A percentile compares a stretch with the other conserved stretches of the same genome.
Conservation (phyloP, 2,888 invertebrate species). For the Ligdia adustata region DNA sequence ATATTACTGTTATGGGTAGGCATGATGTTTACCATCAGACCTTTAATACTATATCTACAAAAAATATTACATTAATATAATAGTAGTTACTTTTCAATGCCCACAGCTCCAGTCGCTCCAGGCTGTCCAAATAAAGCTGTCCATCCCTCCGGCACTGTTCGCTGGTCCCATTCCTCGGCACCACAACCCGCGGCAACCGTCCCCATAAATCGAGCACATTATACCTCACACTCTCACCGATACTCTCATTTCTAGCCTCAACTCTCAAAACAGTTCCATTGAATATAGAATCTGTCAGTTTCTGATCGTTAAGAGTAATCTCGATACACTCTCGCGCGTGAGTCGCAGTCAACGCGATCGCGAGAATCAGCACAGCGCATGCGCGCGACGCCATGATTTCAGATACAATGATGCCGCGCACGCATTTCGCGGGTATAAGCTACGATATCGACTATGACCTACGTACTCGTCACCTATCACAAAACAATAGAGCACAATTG, state of each 20-base stretch:
- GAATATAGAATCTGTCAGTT: constrained; percentile 56
- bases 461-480: too few species aligned
- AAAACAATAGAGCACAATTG: constrained; percentile 45
- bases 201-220: constrained; percentile 70
- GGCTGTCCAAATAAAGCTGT: constrained; percentile 61
- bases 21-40: too few species aligned
- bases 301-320: constrained; percentile 64
- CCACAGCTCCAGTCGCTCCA: constrained; percentile 76
- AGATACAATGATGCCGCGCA: constrained; percentile 58
- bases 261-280: constrained; percentile 66
- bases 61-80: too few species aligned
- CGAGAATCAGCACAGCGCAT: constrained; percentile 58
- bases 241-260: constrained; percentile 57
- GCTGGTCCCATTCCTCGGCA: constrained; percentile 74
- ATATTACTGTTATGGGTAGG: too few species aligned
- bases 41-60: too few species aligned
- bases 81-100: constrained; percentile 83
- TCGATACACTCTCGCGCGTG: constrained; percentile 73
- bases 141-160: constrained; percentile 74
- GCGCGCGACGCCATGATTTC: constrained; percentile 74
- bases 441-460: constrained; percentile 38
- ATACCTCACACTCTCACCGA: constrained; percentile 52
- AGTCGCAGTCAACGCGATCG: constrained; percentile 49
- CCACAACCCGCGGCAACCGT: constrained; percentile 69
- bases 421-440: constrained; percentile 50